Percentiles rank a stretch among this genome's conserved stretches.
Conservation (phyloP, 1,140 invertebrate genomes). For the Battus philenor region DNA sequence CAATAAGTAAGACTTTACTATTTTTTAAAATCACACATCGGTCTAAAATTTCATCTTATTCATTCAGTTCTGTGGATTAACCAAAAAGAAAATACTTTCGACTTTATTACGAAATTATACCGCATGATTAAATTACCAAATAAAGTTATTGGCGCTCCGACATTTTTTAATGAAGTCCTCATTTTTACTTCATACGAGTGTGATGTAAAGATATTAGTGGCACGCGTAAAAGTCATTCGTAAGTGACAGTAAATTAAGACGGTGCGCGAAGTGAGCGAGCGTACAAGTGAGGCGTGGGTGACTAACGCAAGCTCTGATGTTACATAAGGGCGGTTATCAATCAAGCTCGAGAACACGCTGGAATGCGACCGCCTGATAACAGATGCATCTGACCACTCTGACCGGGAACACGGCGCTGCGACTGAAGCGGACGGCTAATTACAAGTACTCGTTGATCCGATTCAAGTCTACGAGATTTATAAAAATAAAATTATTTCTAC, state of each 20-base stretch:
- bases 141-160: too few relatives aligned
- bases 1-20: too few relatives aligned
- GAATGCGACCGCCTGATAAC: conserved; percentile 2
- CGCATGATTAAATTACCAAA: too few relatives aligned
- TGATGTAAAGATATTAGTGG: background rate
- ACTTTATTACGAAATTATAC: too few relatives aligned
- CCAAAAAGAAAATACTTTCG: background rate
- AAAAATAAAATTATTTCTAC: background rate
- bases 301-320: conserved; percentile 4
- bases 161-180: too few relatives aligned
- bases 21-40: too few relatives aligned
- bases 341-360: background rate
- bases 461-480: background rate
- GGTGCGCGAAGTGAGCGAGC: background rate
- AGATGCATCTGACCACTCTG: conserved; percentile 3
- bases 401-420: background rate
- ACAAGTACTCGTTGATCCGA: background rate
- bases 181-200: background rate
- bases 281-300: conserved; percentile 9
- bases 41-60: too few relatives aligned
- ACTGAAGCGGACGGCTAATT: conserved; percentile 2
- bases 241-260: conserved; percentile 1
- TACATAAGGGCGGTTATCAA: conserved; percentile 15
- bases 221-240: background rate
- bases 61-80: too few relatives aligned